These are phyloP conservation scores for Sarcophaga peregrina DNA, from an alignment of 1,140 invertebrate genomes.

Conservation along the genomic window DNA sequence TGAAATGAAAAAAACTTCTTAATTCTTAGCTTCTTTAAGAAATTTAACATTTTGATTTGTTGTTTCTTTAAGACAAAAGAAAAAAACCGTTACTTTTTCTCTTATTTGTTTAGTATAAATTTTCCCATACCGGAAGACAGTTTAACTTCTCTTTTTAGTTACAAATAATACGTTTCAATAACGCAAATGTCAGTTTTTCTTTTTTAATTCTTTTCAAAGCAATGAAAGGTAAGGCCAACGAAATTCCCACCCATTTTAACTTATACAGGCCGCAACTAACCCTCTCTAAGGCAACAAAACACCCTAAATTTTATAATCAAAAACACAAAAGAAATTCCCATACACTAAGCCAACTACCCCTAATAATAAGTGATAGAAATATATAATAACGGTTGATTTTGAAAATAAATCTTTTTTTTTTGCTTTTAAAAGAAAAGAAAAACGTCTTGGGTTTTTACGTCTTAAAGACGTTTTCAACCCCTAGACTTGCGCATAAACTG, in stretches of 20 bases:
- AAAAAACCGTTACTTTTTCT: constrained; percentile 34
- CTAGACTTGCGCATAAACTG: neutral
- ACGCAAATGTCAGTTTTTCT: neutral
- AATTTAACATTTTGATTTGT: neutral
- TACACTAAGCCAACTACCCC: constrained; percentile 27
- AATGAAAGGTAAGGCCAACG: constrained; percentile 17
- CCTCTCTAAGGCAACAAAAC: neutral
- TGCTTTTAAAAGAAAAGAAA: neutral
- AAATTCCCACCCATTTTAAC: constrained; percentile 43
- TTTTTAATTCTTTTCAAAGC: neutral
- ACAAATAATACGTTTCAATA: constrained; percentile 32
- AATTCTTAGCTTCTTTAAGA: too few relatives aligned
- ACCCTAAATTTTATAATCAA: neutral
- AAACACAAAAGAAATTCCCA: constrained; percentile 29
- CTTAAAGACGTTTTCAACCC: neutral
- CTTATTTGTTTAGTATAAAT: neutral
- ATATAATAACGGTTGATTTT: constrained; percentile 5
- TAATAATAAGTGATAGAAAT: neutral
- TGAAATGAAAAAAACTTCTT: too few relatives aligned
- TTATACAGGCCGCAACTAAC: constrained; percentile 34
- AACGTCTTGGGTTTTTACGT: neutral
- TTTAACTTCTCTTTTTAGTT: constrained; percentile 25
- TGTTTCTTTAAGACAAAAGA: neutral
- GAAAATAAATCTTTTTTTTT: neutral
- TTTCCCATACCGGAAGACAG: constrained; percentile 33